These are phyloP conservation scores for Trichoplusia ni DNA, from an alignment of 1,140 invertebrate species.

Conservation along the genomic window DNA sequence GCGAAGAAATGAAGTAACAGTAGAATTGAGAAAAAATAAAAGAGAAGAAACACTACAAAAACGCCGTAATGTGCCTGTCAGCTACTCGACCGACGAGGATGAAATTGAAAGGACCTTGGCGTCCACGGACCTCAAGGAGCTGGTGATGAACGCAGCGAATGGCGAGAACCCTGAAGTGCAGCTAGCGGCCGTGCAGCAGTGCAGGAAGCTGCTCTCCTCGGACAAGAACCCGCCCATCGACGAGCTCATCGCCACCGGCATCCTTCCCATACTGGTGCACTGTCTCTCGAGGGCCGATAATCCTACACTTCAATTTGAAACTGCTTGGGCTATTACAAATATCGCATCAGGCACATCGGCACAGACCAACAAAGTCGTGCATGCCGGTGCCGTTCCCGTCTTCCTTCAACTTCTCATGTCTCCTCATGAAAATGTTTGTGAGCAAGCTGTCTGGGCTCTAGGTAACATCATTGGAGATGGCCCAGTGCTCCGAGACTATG, in stretches of 20 bases:
- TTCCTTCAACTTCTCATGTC: constrained; percentile 96
- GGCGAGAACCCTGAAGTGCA: constrained; percentile 87
- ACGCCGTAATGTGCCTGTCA: constrained; percentile 94
- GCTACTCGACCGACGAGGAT: constrained; percentile 91
- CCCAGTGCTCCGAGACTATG: constrained; percentile 93
- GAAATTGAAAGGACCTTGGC: constrained; percentile 87
- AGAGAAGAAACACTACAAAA: constrained; percentile 97
- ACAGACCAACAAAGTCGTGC: constrained; percentile 97
- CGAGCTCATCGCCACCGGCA: constrained; percentile 95
- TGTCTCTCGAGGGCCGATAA: constrained; percentile 94
- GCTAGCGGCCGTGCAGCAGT: constrained; percentile 91
- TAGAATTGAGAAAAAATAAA: constrained; percentile 98
- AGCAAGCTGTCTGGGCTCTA: constrained; percentile 99
- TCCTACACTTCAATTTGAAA: constrained; percentile 98
- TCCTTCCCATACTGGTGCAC: constrained; percentile 95
- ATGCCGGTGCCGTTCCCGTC: constrained; percentile 96
- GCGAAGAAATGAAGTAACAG: constrained; percentile 96
- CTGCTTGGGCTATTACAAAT: constrained; percentile 99
- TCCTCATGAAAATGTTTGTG: constrained; percentile 98
- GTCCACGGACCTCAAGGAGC: constrained; percentile 85
- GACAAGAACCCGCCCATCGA: constrained; percentile 99
- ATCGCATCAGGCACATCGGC: constrained; percentile 98
- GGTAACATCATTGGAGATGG: constrained; percentile 98
- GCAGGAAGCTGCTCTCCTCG: constrained; percentile 96
- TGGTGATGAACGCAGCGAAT: constrained; percentile 89